Base-by-base conservation (phyloP, 2,113 vertebrate genomes). In the Onychostruthus taczanowskii region DNA sequence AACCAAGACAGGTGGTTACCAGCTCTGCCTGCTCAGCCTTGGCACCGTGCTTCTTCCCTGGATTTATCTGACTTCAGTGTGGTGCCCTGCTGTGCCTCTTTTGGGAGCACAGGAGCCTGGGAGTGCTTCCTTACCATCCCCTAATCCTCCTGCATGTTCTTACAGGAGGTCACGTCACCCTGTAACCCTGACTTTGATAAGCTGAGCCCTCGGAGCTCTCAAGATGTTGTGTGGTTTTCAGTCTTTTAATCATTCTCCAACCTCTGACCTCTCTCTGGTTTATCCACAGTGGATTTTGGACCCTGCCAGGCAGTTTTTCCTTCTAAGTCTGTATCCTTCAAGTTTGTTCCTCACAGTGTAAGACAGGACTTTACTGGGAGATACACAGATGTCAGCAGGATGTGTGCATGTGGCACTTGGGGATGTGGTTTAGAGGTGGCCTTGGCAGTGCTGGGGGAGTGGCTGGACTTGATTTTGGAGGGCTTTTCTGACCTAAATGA, bases 201-300 rank as follows among this genome's bases (percentile, higher is more conserved):
- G 33, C 11, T 0, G 12, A 79, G 18, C 35, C 64, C 87, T 61
- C 0, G 0, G 64, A 89, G 22, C 22, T 75, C 33, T 77, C 31
- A 11, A 31, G 47, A 41, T 18, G 9, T 43, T 49, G 33, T 33
- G 8, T 2, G 31, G 24, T 37, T 77, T 89, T 59, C 64, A 55
- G 41, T 22, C 47, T 84, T 86, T 49, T n/a, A 35, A 58, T 63
- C 52, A 41, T 49, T 68, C 62, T 35, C 55, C 15, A 11, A 37
- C 58, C 73, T 84, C 73, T 84, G 82, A 79, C 72, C 61, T 75
- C 35, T 49, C 53, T 72, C 44, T 3, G 2, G 15, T 64, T 84
- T 64, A 91, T 59, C 67, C 49, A 8, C 31, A 4, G 15, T 23
- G 17, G 37, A 67, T 66, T 90, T 74, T 33, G 27, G 82, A 56